Base-by-base conservation (phyloP, 2,888 invertebrate species). In the Ormyrus rosae region DNA sequence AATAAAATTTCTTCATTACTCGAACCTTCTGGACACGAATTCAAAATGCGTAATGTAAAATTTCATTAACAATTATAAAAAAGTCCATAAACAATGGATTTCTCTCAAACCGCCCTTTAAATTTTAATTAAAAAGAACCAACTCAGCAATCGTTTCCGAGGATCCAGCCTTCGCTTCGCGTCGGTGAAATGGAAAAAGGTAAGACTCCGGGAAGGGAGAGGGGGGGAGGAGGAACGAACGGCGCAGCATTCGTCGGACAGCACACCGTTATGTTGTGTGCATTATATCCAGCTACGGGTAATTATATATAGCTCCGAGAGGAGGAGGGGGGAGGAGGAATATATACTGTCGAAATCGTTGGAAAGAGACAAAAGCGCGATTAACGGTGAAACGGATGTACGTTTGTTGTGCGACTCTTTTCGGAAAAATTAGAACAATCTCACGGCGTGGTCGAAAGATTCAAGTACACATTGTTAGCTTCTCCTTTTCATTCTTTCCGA, bases 281-380 rank as follows among this genome's bases (percentile, higher is more conserved):
- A 8, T 65, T 67, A 73, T 46, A 19, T 45, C 19, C 73, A 74
- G 69, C 60, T 64, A 69, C 51, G 69, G 70, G 55, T 82, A 82
- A 82, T 82, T 80, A 82, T 71, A 56, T 56, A 19, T 19, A 19
- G 19, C 19, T 19, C 19, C 19, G 19, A 19, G 19, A 19, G 19
- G 19, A 19, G 19, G 19, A 19, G 19, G 19, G 19, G 19, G 19
- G 19, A 19, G 63, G 64, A 9, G 61, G 72, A 65, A 69, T 67
- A 67, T 19, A 19, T 19, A 19, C 19, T 80, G 77, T 80, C 68
- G 80, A 77, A 80, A 80, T 74, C 76, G 65, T 51, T 65, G 55
- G 69, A 73, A 77, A 80, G 82, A 45, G 65, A 74, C 72, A 71
- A 65, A 67, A 80, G 65, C 71, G 55, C 70, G 70, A 80, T 82